phyloP scores from a whole-genome alignment of 2,888 invertebrate species.

The Poecilus cupreus region DNA sequence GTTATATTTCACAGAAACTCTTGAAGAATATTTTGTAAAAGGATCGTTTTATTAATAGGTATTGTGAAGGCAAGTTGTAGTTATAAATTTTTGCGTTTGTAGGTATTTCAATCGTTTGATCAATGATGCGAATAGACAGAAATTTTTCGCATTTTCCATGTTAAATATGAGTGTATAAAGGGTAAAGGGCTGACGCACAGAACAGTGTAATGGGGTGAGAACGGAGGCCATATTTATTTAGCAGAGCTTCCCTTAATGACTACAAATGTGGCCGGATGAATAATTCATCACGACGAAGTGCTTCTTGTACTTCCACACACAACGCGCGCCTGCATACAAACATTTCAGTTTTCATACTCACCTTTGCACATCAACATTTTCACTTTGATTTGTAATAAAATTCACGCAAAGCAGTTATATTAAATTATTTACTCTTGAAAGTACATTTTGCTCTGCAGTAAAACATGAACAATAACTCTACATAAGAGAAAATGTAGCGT shows the following conservation, averaged over 20 bases:
- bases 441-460: too few relatives aligned
- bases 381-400: too few relatives aligned
- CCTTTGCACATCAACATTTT: too few relatives aligned
- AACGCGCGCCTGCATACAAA: background rate
- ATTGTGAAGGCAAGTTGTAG: too few relatives aligned
- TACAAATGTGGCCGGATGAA: slow-evolving; percentile 13
- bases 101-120: background rate
- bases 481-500: too few relatives aligned
- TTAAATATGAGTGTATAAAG: background rate
- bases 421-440: too few relatives aligned
- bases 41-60: too few relatives aligned
- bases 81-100: too few relatives aligned
- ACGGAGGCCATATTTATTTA: slow-evolving; percentile 21
- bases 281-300: background rate
- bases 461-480: too few relatives aligned
- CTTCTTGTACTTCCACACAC: background rate
- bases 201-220: background rate
- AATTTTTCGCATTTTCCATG: background rate
- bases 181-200: background rate
- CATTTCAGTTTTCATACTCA: background rate
- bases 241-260: slow-evolving; percentile 14
- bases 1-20: background rate
- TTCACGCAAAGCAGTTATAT: too few relatives aligned
- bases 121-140: background rate
- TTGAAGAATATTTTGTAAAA: background rate